Conservation (phyloP, 2,888 invertebrate genomes). For the Andrena marginata region DNA sequence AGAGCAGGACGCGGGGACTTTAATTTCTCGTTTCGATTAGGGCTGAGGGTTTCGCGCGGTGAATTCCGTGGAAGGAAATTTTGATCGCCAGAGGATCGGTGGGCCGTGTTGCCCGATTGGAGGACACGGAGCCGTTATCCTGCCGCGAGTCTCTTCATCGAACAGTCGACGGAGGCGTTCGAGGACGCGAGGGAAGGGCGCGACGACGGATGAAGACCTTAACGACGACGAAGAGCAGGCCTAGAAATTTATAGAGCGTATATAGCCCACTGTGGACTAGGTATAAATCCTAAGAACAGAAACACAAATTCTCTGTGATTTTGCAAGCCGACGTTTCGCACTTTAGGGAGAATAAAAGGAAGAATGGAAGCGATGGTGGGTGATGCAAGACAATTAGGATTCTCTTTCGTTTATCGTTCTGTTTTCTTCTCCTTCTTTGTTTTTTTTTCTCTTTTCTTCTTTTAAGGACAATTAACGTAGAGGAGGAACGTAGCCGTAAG, state of each 20-base stretch:
- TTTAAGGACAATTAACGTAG: conserved; percentile 48
- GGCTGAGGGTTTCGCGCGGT: not conserved
- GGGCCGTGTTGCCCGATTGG: conserved; percentile 47
- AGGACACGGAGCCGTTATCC: conserved; percentile 65
- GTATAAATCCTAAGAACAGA: conserved; percentile 57
- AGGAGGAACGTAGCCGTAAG: conserved; percentile 52
- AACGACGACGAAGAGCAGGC: conserved; percentile 72
- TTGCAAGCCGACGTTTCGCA: conserved; percentile 71
- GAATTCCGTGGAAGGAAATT: not conserved
- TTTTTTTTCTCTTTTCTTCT: conserved; percentile 22
- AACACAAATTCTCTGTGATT: conserved; percentile 74
- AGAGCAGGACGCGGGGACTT: not conserved
- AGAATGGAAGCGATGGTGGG: conserved; percentile 4
- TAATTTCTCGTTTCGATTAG: not conserved
- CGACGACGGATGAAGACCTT: conserved; percentile 62
- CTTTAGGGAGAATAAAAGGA: conserved; percentile 48
- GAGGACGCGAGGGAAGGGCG: conserved; percentile 28
- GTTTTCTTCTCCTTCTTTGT: too few relatives aligned
- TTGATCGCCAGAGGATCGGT: not conserved
- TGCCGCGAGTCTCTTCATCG: conserved; percentile 68
- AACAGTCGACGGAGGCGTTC: conserved; percentile 53
- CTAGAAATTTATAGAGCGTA: conserved; percentile 72
- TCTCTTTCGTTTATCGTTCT: conserved; percentile 26
- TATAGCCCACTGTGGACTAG: conserved; percentile 64
- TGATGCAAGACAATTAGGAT: conserved; percentile 9